Evolutionary conservation across 2,113 vertebrate species (phyloP).

Genomic region (Onychorhynchus coronatus): DNA sequence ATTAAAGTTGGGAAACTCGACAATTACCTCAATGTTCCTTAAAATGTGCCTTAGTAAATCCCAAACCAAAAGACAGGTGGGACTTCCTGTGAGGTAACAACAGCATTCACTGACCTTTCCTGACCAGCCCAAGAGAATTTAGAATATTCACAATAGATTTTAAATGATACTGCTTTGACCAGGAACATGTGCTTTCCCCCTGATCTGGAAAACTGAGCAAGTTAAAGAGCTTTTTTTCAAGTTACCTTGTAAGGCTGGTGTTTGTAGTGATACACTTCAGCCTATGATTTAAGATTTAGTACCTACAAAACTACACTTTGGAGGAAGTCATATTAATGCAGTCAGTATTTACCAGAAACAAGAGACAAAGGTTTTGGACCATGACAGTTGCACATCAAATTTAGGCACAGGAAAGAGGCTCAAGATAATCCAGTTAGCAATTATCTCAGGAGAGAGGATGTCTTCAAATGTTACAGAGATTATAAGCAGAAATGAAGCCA

Average conservation of each 20-base stretch:
- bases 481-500: slow-evolving; percentile 11
- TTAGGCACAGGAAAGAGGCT: neutral
- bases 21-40: accelerated
- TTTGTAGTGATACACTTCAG: neutral
- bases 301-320: neutral
- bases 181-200: neutral
- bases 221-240: neutral
- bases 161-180: neutral
- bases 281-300: neutral
- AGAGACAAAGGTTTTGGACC: neutral
- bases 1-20: neutral
- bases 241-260: neutral
- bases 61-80: neutral
- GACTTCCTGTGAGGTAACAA: neutral
- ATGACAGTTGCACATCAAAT: neutral
- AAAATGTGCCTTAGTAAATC: neutral
- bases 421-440: neutral
- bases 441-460: neutral
- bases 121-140: neutral
- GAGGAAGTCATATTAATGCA: neutral
- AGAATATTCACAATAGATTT: neutral
- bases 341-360: neutral
- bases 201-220: neutral
- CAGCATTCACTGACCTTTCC: neutral
- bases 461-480: neutral